Conservation (phyloP, 2,797 vertebrate genomes). For the Sebastes steindachneri region DNA sequence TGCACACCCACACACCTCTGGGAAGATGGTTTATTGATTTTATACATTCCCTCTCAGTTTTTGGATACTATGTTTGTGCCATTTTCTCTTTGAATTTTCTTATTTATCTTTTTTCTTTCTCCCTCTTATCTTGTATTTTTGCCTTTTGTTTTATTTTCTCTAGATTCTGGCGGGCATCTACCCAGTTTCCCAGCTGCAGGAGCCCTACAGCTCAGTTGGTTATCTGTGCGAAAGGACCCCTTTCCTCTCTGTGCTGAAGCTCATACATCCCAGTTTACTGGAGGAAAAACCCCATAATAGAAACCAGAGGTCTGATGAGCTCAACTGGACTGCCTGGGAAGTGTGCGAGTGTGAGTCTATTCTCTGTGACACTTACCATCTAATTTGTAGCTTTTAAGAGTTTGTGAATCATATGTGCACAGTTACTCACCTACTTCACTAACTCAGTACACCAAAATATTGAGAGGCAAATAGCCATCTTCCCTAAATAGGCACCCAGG, state of each 20-base stretch:
- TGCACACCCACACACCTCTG: background rate
- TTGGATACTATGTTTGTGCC: background rate
- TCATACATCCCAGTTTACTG: constrained; percentile 82
- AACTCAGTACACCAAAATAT: background rate
- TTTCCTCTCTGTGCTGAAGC: constrained; percentile 84
- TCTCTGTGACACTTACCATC: background rate
- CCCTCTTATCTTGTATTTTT: background rate
- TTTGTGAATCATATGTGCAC: background rate
- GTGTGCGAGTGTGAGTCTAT: constrained; percentile 89
- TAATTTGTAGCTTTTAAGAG: background rate
- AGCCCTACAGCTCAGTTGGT: constrained; percentile 93
- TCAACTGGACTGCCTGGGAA: constrained; percentile 91
- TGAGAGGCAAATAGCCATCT: background rate
- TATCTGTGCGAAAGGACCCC: constrained; percentile 88
- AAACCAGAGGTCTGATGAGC: constrained; percentile 56
- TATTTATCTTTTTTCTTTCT: background rate
- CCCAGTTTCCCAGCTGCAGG: constrained; percentile 92
- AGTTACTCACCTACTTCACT: background rate
- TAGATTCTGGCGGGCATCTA: constrained; percentile 93
- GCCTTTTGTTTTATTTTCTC: constrained; percentile 1
- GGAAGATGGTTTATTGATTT: constrained; percentile 38
- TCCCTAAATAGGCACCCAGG: background rate
- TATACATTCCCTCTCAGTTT: background rate
- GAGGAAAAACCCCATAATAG: constrained; percentile 47
- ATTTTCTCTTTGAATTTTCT: background rate